These are phyloP conservation scores for Caenorhabditis zanzibari DNA, from an alignment of 2,888 invertebrate genomes.

Conservation along the genomic window DNA sequence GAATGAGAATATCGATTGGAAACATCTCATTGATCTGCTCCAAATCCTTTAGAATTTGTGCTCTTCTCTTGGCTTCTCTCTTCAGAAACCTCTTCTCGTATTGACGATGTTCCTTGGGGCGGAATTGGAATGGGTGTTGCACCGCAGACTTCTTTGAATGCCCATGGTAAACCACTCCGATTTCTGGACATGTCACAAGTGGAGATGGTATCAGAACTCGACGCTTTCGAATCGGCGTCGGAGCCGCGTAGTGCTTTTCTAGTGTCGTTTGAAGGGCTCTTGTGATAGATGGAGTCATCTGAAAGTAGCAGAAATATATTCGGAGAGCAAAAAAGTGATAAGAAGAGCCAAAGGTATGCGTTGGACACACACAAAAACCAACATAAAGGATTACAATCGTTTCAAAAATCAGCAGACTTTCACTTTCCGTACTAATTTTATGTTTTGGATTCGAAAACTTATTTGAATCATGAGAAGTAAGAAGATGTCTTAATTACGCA, in stretches of 20 bases:
- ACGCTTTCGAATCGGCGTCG: constrained; percentile 22
- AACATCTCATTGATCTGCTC: constrained; percentile 22
- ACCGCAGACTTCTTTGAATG: background rate
- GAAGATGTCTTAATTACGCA: background rate
- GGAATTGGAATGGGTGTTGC: constrained; percentile 1
- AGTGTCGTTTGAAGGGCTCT: constrained; percentile 24
- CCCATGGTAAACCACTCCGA: constrained; percentile 6
- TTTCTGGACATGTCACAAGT: constrained; percentile 18
- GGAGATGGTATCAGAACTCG: constrained; percentile 16
- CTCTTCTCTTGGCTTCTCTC: background rate
- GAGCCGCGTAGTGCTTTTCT: constrained; percentile 39
- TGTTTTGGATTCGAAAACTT: constrained; percentile 1
- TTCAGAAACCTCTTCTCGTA: background rate
- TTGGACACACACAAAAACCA: background rate
- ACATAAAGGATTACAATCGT: constrained; percentile 43
- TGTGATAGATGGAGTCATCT: constrained; percentile 31
- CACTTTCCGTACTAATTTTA: background rate
- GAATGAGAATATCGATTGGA: constrained; percentile 28
- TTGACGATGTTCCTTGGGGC: background rate
- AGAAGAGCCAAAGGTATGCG: constrained; percentile 27
- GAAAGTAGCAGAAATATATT: constrained; percentile 31
- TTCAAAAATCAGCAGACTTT: constrained; percentile 3
- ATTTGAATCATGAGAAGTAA: background rate
- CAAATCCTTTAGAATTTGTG: constrained; percentile 5
- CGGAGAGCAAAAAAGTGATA: constrained; percentile 40